Conservation (phyloP, 2,113 vertebrate species). For the Sceloporus undulatus region DNA sequence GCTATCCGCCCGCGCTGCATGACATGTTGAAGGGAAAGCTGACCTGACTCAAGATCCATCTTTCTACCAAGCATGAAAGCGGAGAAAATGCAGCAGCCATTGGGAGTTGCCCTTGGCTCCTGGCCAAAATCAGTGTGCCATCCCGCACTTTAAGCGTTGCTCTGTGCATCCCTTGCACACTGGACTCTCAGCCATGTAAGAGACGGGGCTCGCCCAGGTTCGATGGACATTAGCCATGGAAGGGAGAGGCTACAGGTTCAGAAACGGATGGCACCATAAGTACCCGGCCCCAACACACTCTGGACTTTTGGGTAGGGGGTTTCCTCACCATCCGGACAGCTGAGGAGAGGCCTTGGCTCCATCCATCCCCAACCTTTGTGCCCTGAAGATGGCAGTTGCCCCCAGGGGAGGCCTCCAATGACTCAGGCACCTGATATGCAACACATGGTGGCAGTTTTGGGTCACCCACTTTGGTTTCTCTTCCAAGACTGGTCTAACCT, state of each 20-base stretch:
- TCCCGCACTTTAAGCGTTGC: background rate
- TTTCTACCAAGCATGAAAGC: too few species aligned
- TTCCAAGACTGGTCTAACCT: background rate
- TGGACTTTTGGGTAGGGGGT: background rate
- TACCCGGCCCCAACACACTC: background rate
- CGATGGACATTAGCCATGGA: background rate
- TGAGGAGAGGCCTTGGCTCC: fast-evolving
- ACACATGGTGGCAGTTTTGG: background rate
- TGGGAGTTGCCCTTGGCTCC: too few species aligned
- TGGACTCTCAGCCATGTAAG: background rate
- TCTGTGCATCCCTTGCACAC: background rate
- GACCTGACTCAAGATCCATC: constrained; percentile 20
- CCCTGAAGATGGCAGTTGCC: background rate
- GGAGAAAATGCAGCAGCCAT: too few species aligned
- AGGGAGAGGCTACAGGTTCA: too few species aligned
- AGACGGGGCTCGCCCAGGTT: background rate
- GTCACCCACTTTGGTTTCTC: background rate
- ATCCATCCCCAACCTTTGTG: fast-evolving
- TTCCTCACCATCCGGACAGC: background rate
- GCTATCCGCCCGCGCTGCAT: constrained; percentile 89
- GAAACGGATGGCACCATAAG: background rate
- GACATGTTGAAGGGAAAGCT: constrained; percentile 87
- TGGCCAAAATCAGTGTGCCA: fast-evolving
- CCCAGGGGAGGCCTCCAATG: background rate
- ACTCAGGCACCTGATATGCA: background rate